These are phyloP conservation scores for Phrynocephalus vlangalii DNA, from an alignment of 2,797 vertebrate genomes.

Conservation along the genomic window DNA sequence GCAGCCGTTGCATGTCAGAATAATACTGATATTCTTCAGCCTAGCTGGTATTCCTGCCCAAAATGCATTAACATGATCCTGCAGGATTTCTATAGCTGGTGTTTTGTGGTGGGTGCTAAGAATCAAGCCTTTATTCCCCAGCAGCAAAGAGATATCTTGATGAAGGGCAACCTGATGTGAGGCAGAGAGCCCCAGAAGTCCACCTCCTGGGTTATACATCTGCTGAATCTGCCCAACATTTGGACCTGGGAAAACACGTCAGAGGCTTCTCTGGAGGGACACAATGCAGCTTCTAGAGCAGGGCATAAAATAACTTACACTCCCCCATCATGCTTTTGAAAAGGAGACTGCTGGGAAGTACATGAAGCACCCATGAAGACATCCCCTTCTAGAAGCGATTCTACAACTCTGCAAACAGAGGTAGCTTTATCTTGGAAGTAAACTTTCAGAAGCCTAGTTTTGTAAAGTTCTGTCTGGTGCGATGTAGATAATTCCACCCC, in stretches of 20 bases:
- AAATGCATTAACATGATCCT: constrained; percentile 18
- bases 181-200: constrained; percentile 32
- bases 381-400: neutral
- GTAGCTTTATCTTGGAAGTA: too few species aligned
- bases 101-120: constrained; percentile 32
- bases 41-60: constrained; percentile 44
- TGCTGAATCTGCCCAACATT: neutral
- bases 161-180: constrained; percentile 58
- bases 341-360: too few species aligned
- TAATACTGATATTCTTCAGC: constrained; percentile 41
- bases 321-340: too few species aligned
- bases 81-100: constrained; percentile 48
- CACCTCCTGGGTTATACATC: neutral
- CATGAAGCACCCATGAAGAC: neutral
- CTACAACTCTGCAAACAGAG: neutral
- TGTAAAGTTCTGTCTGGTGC: neutral
- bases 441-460: neutral
- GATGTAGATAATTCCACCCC: too few species aligned
- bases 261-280: neutral
- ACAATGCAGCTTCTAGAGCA: neutral
- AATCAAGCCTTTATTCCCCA: constrained; percentile 64
- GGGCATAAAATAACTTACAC: neutral
- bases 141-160: constrained; percentile 56
- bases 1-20: constrained; percentile 29
- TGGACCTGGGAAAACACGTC: neutral